Conservation (phyloP, 2,888 invertebrate genomes). For the Iphiclides podalirius region DNA sequence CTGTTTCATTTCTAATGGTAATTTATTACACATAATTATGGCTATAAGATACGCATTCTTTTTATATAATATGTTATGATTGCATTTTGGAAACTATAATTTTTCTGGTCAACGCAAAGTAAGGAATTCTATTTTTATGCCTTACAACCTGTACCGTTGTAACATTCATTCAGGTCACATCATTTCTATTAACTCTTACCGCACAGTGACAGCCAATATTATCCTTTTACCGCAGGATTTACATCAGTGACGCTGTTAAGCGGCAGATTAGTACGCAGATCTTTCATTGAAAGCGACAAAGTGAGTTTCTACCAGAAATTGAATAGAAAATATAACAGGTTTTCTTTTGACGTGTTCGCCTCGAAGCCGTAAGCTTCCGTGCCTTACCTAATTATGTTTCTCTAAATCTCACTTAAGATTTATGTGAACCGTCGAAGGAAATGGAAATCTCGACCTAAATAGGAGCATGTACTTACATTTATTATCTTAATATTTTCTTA, state of each 20-base stretch:
- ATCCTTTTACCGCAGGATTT: not conserved
- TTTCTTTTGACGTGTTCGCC: not conserved
- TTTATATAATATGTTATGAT: too few species aligned
- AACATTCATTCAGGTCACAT: too few species aligned
- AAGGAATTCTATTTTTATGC: too few species aligned
- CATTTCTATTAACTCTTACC: not conserved
- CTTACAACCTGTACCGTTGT: too few species aligned
- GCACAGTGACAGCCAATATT: not conserved
- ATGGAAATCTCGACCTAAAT: constrained; percentile 13
- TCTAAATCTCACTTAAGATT: constrained; percentile 14
- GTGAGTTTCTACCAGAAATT: not conserved
- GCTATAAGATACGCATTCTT: too few species aligned
- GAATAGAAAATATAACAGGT: not conserved
- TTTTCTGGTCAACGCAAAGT: too few species aligned
- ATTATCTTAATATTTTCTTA: constrained; percentile 23
- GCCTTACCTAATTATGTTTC: constrained; percentile 16
- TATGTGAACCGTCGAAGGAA: constrained; percentile 12
- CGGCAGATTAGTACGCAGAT: not conserved
- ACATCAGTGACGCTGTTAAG: not conserved
- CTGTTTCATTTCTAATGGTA: too few species aligned
- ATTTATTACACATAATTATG: too few species aligned
- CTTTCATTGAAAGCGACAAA: not conserved
- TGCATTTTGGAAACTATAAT: too few species aligned
- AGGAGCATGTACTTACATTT: constrained; percentile 7
- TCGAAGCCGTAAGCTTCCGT: constrained; percentile 12